Base-by-base conservation (phyloP, 2,797 vertebrate species). In the Pempheris klunzingeri region DNA sequence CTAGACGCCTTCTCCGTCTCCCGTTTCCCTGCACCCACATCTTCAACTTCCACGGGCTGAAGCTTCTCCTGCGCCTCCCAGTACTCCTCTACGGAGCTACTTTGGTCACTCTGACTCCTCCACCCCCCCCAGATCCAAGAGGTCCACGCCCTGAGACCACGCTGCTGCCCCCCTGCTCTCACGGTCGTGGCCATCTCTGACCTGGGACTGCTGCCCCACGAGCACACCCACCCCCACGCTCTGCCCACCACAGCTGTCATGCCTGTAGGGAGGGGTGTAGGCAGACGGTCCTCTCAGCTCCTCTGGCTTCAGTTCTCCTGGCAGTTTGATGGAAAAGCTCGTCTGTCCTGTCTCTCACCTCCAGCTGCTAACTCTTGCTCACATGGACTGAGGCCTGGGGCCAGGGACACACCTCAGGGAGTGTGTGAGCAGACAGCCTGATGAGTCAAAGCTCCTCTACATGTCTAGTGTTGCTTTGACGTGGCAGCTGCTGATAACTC, bases 221-320 rank as follows among this genome's bases (percentile, higher is more conserved):
- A 94, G 39, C 90, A 82, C 43, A 93, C 57, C 95, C 94, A 96
- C 2, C 92, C 87, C 94, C 93, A 94, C 4, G 90, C 93, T 73
- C 77, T 86, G 24, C 92, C 91, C 4, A 91, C 74, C 36, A 90
- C 88, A 78, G 92, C 85, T 3, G 91, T 50, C 95, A 96, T 95
- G 64, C 44, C 57, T 24, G 15, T 22, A 59, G 41, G 15, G 44
- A 57, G 18, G 66, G 9, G 63, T 55, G 41, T 65, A 59, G 4
- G 17, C 34, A 70, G 49, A 12, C 43, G 15, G 20, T 44, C 20
- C 15, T 50, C 3, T 62, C 46, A 14, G 32, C 49, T 77, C 41
- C 50, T 71, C 28, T 73, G 7, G n/a, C 39, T 64, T 47, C n/a
- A 18, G 32, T 57, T 49, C 32, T 10, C 62, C 6, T 8, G n/a